phyloP scores from a whole-genome alignment of 1,140 invertebrate species.

The Microplitis demolitor region DNA sequence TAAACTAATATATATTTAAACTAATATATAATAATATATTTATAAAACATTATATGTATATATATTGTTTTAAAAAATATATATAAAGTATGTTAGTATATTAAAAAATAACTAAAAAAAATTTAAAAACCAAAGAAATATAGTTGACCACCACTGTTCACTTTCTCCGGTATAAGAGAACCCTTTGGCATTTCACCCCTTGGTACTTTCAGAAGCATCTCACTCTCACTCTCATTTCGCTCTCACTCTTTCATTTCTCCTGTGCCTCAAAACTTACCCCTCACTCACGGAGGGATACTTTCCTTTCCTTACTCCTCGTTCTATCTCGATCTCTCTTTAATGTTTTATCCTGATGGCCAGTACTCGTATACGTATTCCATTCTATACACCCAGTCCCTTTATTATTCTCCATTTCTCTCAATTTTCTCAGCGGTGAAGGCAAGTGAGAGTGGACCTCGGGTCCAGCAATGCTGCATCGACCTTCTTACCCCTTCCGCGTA shows the following conservation, averaged over 20 bases:
- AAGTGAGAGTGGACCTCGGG: constrained; percentile 59
- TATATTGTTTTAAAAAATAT: too few species aligned
- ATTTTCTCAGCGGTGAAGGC: constrained; percentile 27
- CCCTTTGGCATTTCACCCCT: constrained; percentile 56
- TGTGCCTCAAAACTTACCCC: constrained; percentile 26
- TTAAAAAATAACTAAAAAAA: too few species aligned
- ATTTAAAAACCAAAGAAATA: background rate
- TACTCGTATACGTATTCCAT: background rate
- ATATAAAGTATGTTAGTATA: too few species aligned
- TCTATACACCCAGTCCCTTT: too few species aligned
- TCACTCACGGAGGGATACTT: background rate
- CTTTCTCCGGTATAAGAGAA: constrained; percentile 51
- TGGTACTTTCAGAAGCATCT: constrained; percentile 38
- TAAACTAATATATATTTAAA: too few species aligned
- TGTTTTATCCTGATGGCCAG: constrained; percentile 26
- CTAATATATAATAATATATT: too few species aligned
- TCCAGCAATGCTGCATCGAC: constrained; percentile 58
- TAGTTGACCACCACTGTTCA: constrained; percentile 54
- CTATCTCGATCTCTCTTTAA: constrained; percentile 32
- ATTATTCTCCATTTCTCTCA: background rate
- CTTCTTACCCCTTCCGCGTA: constrained; percentile 39
- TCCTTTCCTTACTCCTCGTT: constrained; percentile 22
- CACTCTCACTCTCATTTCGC: constrained; percentile 56
- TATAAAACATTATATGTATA: too few species aligned
- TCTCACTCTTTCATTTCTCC: constrained; percentile 44